These are phyloP conservation scores for Bovichtus variegatus DNA, from an alignment of 2,797 vertebrate genomes.

Conservation along the genomic window DNA sequence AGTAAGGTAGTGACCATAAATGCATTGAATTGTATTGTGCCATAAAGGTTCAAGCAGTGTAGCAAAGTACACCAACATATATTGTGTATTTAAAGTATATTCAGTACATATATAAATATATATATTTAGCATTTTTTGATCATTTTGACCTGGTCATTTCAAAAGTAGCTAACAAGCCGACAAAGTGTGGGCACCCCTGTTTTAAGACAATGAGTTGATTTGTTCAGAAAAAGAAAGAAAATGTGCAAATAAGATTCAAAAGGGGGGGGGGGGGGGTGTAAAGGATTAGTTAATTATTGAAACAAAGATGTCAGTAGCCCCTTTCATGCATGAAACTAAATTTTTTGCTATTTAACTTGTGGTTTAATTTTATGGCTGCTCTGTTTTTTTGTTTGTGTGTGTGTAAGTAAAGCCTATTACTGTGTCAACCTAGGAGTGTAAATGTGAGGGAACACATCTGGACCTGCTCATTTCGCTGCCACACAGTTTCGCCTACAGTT, in stretches of 20 bases:
- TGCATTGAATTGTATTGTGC: no score
- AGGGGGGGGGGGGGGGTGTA: background rate
- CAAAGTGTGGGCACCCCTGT: no score
- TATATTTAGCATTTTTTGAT: no score
- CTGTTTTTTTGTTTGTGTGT: conserved; percentile 4
- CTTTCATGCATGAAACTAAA: conserved; percentile 10
- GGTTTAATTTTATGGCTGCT: conserved; percentile 1
- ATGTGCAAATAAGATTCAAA: conserved; percentile 1
- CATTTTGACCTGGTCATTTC: no score
- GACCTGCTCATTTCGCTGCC: conserved; percentile 21
- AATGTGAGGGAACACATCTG: conserved; percentile 20
- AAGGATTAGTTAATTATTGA: conserved; percentile 37
- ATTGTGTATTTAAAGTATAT: no score
- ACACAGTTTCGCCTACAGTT: conserved; percentile 28
- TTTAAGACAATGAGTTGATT: background rate
- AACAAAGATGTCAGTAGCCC: conserved; percentile 15
- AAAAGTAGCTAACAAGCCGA: no score
- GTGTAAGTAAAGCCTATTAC: conserved; percentile 20
- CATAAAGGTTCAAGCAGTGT: no score
- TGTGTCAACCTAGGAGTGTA: conserved; percentile 18
- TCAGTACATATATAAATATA: no score
- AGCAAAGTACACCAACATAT: no score
- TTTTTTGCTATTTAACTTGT: conserved; percentile 1
- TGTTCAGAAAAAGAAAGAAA: background rate
- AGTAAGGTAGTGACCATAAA: no score